These are phyloP conservation scores for Patella caerulea DNA, from an alignment of 2,888 invertebrate genomes.

Conservation along the genomic window DNA sequence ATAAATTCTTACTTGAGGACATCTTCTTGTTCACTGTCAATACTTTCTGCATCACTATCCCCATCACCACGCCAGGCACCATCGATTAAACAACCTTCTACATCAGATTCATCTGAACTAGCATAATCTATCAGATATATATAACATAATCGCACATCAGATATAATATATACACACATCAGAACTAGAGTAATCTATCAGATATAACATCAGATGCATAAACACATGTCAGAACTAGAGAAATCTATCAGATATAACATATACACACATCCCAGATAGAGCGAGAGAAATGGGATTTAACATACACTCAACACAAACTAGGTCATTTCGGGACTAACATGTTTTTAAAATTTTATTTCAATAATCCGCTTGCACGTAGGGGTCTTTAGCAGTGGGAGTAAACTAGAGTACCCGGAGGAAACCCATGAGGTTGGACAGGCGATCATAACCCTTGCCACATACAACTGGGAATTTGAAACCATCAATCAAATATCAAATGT, in stretches of 20 bases:
- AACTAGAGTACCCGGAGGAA: no score
- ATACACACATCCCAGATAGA: no score
- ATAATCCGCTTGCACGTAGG: no score
- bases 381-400: no score
- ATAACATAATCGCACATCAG: background rate
- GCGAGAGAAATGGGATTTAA: no score
- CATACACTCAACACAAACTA: no score
- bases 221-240: background rate
- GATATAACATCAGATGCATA: background rate
- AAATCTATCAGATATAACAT: background rate
- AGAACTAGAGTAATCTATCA: background rate
- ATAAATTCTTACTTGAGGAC: conserved; percentile 77
- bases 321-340: no score
- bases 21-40: conserved; percentile 84
- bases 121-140: conserved; percentile 77
- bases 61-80: conserved; percentile 79
- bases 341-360: no score
- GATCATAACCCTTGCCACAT: no score
- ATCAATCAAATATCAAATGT: no score
- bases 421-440: no score
- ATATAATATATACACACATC: background rate
- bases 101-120: conserved; percentile 83
- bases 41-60: conserved; percentile 84
- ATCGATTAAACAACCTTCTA: conserved; percentile 76
- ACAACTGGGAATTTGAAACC: no score